Base-by-base conservation (phyloP, 2,797 vertebrate genomes). In the Malurus splendens region DNA sequence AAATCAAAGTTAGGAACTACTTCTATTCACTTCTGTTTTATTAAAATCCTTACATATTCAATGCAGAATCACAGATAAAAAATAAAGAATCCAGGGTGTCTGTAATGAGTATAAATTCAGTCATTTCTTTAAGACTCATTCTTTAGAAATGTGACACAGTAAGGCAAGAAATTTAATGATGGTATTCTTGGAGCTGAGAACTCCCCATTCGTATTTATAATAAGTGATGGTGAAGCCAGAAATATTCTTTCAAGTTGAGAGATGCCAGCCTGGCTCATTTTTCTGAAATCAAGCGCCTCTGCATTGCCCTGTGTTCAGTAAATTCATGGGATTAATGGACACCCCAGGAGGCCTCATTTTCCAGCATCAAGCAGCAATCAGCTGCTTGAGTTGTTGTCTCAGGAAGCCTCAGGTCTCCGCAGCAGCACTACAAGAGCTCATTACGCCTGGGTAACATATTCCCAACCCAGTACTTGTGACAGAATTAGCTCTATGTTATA, bases 281-380 rank as follows among this genome's bases (percentile, higher is more conserved):
- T 95, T 94, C 90, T 86, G 75, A 91, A 90, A 92, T 74, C 84
- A 93, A 87, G 76, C 90, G 89, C 67, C 54, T 90, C 71, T 92
- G 72, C 60, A 32, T 79, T 94, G 61, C 36, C 47, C 61, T 93
- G 65, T 79, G 70, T 60, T 91, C 73, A 80, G 92, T 89, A 82
- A 96, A 39, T 92, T 96, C 74, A 70, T 61, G 67, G 84, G 66
- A 94, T 95, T 97, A 96, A 95, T 74, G 83, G 62, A 81, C 77
- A 78, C 27, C 77, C 76, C 73, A 64, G 86, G 86, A 94, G 89
- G 79, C 30, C 71, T 91, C 33, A 32, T 90, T 84, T 56, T 78
- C 81, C 74, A 94, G 81, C 72, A 82, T 94, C 75, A 86, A 75
- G 79, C 68, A 94, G 56, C 80, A 96, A 92, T 93, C 93, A 95